Percentiles rank a stretch among this genome's conserved stretches.
phyloP scores from a whole-genome alignment of 2,113 vertebrate genomes.

The Nyctereutes procyonoides region DNA sequence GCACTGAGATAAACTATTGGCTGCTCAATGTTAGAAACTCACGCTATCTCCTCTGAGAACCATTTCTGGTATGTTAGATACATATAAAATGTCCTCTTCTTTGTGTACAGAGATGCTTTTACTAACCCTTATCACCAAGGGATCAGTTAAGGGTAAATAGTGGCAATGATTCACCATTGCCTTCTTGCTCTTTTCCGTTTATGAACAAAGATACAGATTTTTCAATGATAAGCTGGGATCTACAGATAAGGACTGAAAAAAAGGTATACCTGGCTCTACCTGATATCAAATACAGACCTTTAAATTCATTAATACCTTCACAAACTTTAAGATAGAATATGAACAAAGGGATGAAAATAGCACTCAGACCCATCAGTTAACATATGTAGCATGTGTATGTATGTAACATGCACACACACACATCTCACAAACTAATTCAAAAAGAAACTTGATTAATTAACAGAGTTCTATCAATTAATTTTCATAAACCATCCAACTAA shows the following conservation, averaged over 20 bases:
- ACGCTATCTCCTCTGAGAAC: neutral
- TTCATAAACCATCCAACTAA: neutral
- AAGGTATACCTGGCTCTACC: neutral
- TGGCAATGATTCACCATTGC: neutral
- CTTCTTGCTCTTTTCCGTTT: neutral
- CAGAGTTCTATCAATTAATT: neutral
- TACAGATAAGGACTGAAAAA: neutral
- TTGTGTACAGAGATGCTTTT: neutral
- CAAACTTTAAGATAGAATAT: neutral
- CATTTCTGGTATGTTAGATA: neutral
- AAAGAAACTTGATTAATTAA: neutral
- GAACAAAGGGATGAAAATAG: constrained; percentile 14
- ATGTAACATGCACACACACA: neutral
- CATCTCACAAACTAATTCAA: neutral
- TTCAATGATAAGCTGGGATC: neutral
- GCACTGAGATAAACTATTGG: neutral
- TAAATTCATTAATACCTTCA: neutral
- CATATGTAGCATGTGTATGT: neutral
- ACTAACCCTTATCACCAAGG: neutral
- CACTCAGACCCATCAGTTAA: neutral
- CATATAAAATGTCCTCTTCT: neutral
- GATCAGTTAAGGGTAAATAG: neutral
- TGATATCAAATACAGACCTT: neutral
- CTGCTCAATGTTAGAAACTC: neutral
- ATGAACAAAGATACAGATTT: neutral